phyloP scores from a whole-genome alignment of 2,113 vertebrate genomes.

The Benitochromis conjunctus region DNA sequence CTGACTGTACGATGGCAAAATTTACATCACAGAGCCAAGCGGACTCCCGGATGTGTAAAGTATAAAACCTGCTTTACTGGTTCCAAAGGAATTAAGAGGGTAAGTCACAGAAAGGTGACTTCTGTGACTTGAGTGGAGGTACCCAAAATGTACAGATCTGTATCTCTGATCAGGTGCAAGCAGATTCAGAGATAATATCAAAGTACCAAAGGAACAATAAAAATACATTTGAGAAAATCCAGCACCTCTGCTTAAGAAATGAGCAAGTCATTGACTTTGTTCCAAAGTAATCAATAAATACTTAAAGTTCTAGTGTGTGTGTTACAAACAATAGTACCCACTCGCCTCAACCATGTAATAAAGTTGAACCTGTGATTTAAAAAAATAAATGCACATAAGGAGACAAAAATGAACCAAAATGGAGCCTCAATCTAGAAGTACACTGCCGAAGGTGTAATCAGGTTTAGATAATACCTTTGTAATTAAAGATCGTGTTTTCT shows the following conservation, averaged over 20 bases:
- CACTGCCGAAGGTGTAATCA: not conserved
- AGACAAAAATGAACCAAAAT: not conserved
- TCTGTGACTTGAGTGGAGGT: not conserved
- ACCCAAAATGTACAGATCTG: not conserved
- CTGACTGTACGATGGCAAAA: accelerated
- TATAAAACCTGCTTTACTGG: not conserved
- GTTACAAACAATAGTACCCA: not conserved
- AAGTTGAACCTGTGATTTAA: not conserved
- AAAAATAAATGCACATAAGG: not conserved
- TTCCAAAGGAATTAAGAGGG: not conserved
- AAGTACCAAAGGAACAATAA: not conserved
- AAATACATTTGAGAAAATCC: not conserved
- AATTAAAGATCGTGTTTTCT: not conserved
- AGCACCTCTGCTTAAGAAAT: not conserved
- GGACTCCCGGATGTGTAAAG: not conserved
- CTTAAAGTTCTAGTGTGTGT: not conserved
- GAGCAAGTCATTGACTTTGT: not conserved
- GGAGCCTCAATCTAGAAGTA: not conserved
- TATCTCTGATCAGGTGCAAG: not conserved
- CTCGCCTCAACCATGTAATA: not conserved
- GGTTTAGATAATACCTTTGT: not conserved
- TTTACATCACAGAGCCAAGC: not conserved
- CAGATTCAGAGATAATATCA: not conserved
- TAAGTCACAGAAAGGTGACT: not conserved
- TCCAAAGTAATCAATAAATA: not conserved